phyloP scores from a whole-genome alignment of 2,113 vertebrate genomes.

The Eptatretus burgeri region DNA sequence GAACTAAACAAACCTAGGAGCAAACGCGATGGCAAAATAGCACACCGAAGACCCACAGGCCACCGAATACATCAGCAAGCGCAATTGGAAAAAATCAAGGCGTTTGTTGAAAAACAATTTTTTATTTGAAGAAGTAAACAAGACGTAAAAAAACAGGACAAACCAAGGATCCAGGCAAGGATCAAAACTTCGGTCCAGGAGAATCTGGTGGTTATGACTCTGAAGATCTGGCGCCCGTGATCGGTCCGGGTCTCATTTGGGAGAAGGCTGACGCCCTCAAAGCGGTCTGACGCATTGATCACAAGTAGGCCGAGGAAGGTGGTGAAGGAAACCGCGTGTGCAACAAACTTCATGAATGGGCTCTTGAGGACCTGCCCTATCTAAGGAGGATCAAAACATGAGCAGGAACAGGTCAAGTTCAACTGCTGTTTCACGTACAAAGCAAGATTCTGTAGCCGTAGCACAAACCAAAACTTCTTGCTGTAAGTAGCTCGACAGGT shows the following conservation, averaged over 20 bases:
- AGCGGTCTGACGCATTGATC: conserved; percentile 66
- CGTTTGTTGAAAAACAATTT: no score
- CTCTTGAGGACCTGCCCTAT: conserved; percentile 61
- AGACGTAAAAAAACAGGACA: conserved; percentile 15
- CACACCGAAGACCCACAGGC: no score
- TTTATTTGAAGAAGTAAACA: no score
- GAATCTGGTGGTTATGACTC: conserved; percentile 86
- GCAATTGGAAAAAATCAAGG: no score
- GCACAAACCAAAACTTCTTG: no score
- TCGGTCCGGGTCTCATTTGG: conserved; percentile 86
- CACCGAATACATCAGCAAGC: no score
- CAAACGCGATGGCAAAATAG: no score
- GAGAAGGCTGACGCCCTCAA: conserved; percentile 69
- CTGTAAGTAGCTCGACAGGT: no score
- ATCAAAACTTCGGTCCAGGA: conserved; percentile 90
- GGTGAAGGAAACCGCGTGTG: conserved; percentile 79
- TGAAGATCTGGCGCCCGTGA: conserved; percentile 65
- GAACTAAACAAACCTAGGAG: no score
- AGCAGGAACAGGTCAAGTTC: no score
- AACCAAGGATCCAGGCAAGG: conserved; percentile 92
- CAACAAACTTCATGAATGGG: conserved; percentile 95
- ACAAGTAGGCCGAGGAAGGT: conserved; percentile 65
- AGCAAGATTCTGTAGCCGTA: no score
- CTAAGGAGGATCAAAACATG: conserved; percentile 15
- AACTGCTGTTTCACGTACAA: no score